Evolutionary conservation across 2,113 vertebrate species (phyloP), one percentile per base, ranked within the genome.

Genomic region (Puffinus mauretanicus): DNA sequence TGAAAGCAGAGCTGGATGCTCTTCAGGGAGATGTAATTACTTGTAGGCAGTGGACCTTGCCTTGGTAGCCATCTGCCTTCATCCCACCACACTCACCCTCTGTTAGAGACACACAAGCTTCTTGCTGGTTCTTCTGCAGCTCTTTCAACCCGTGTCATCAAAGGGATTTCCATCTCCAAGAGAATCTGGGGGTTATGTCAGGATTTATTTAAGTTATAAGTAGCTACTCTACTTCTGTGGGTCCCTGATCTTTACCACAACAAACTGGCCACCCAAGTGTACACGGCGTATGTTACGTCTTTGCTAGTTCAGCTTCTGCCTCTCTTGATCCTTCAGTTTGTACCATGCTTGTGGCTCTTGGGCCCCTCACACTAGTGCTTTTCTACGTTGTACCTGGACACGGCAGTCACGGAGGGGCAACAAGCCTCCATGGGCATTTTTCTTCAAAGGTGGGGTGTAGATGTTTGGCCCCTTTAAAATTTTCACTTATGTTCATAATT

Each of bases 371-470:
- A 8, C 27, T 11, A 62, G 30, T 10, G 16, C 9, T 34, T 47
- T 30, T 27, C 79, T 22, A 4, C 0, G 1, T 9, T 6, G 44
- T 16, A 38, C 32, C 47, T n/a, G 79, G 51, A 57, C 72, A 36
- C 0, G 2, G 29, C 19, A 13, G 44, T 26, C 51, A 30, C 2
- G 0, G 58, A 14, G 34, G 49, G 20, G 25, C 11, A 20, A 30
- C 1, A 4, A 21, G 19, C 57, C 42, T 30, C 29, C 8, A 1
- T 0, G 13, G 14, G 38, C 20, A 4, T 38, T 16, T 40, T 16
- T 32, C 52, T 40, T 30, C 51, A 30, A 32, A 19, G 58, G 29
- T 24, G 52, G 29, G 44, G 32, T 42, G n/a, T 20, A 20, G 40
- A 13, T 40, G 40, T 61, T 72, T 17, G 52, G 15, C 38, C 22